Percentiles rank a stretch among this genome's conserved stretches.
phyloP scores from a whole-genome alignment of 2,797 vertebrate genomes.

The Ptychadena robeensis region DNA sequence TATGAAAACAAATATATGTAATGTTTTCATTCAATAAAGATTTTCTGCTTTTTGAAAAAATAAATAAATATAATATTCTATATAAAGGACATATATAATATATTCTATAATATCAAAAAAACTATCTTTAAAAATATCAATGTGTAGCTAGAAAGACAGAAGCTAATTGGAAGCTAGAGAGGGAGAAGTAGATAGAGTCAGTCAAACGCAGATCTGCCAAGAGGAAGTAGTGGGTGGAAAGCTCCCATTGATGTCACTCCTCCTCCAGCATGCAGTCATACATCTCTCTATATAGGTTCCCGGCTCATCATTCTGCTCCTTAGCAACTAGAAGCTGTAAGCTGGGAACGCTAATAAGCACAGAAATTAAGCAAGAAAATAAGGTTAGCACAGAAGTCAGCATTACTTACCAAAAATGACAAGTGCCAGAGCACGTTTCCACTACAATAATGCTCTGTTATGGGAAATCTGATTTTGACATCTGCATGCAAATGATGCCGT shows the following conservation, averaged over 20 bases:
- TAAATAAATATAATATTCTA: too few species aligned
- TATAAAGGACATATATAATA: too few species aligned
- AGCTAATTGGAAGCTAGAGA: not conserved
- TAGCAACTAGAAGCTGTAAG: conserved; percentile 50
- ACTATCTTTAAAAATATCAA: not conserved
- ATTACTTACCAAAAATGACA: conserved; percentile 29
- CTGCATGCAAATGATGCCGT: conserved; percentile 7
- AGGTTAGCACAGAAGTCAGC: conserved; percentile 28
- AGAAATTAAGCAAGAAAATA: conserved; percentile 46
- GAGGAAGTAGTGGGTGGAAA: conserved; percentile 59
- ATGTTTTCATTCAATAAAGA: too few species aligned
- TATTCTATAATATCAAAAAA: too few species aligned
- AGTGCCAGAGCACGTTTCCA: conserved; percentile 37
- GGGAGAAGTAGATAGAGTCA: not conserved
- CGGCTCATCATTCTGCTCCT: conserved; percentile 42
- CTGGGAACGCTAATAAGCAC: conserved; percentile 32
- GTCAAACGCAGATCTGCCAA: conserved; percentile 31
- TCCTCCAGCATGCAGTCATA: conserved; percentile 56
- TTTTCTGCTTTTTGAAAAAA: too few species aligned
- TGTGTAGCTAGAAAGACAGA: not conserved
- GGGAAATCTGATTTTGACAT: conserved; percentile 30
- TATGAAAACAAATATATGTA: too few species aligned
- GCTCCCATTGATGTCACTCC: conserved; percentile 54
- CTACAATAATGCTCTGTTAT: not conserved
- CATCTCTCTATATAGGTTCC: conserved; percentile 28